Conservation (phyloP, 2,888 invertebrate species). For the Tillus elongatus region DNA sequence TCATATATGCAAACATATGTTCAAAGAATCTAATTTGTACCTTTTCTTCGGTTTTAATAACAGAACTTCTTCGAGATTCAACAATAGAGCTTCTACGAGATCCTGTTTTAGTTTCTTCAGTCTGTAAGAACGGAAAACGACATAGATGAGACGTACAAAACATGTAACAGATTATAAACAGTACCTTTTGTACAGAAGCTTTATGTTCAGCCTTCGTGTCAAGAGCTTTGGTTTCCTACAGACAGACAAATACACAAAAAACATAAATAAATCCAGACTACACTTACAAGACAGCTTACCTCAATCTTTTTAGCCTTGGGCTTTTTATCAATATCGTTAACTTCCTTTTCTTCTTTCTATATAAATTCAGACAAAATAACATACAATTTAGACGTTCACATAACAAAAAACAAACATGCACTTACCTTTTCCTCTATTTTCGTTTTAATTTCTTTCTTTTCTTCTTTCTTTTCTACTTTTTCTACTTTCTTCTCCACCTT, state of each 20-base stretch:
- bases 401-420: slow-evolving; percentile 8
- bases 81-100: slow-evolving; percentile 37
- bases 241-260: slow-evolving; percentile 18
- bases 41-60: slow-evolving; percentile 37
- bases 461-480: slow-evolving; percentile 27
- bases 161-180: slow-evolving; percentile 12
- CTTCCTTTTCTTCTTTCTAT: slow-evolving; percentile 35
- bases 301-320: slow-evolving; percentile 29
- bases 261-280: no score
- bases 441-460: slow-evolving; percentile 36
- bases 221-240: slow-evolving; percentile 49
- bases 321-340: slow-evolving; percentile 36
- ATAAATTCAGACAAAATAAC: slow-evolving; percentile 17
- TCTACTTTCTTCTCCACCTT: slow-evolving; percentile 32
- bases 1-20: no score
- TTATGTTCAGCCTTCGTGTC: slow-evolving; percentile 45
- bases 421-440: slow-evolving; percentile 31
- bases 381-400: slow-evolving; percentile 3
- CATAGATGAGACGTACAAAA: slow-evolving; percentile 13
- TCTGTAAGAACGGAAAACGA: slow-evolving; percentile 25
- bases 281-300: no score
- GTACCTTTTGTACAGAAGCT: slow-evolving; percentile 35
- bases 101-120: slow-evolving; percentile 37
- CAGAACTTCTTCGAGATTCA: slow-evolving; percentile 31
- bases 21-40: slow-evolving; percentile 17